Evolutionary conservation across 2,888 invertebrate species (phyloP).

Genomic region (Melieria omissa): DNA sequence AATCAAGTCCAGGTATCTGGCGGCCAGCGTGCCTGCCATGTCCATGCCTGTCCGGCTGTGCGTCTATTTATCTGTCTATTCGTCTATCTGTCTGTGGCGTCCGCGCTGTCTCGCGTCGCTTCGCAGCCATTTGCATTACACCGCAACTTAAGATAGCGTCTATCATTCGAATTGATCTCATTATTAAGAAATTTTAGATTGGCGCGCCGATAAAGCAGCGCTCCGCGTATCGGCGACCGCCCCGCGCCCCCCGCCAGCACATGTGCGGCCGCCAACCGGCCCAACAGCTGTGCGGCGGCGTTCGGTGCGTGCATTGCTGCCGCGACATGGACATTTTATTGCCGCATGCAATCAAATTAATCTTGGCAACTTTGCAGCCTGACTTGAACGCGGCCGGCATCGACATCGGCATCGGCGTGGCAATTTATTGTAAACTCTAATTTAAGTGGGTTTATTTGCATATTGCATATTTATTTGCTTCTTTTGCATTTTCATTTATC

Average conservation of each 20-base stretch:
- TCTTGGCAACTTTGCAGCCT: slow-evolving; percentile 25
- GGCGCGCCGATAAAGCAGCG: slow-evolving; percentile 20
- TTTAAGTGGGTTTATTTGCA: neutral
- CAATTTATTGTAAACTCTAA: too few relatives aligned
- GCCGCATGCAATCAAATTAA: slow-evolving; percentile 23
- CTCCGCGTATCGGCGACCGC: neutral
- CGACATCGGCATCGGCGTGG: too few relatives aligned
- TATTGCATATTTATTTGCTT: neutral
- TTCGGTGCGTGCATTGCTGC: neutral
- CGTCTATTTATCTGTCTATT: too few relatives aligned
- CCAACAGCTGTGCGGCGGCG: neutral
- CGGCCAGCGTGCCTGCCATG: too few relatives aligned
- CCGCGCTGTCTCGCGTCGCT: too few relatives aligned
- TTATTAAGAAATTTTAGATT: slow-evolving; percentile 38
- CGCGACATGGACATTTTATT: slow-evolving; percentile 7
- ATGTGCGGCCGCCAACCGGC: neutral
- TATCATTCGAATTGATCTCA: slow-evolving; percentile 32
- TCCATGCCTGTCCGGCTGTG: too few relatives aligned
- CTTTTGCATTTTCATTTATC: neutral
- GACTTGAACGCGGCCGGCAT: neutral
- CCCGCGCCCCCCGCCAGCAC: neutral
- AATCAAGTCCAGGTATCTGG: too few relatives aligned
- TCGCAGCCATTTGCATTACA: slow-evolving; percentile 3
- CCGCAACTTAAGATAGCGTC: slow-evolving; percentile 17
- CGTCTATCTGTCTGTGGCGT: too few relatives aligned